Base-by-base conservation (phyloP, 2,797 vertebrate species). In the Halcyon badia region DNA sequence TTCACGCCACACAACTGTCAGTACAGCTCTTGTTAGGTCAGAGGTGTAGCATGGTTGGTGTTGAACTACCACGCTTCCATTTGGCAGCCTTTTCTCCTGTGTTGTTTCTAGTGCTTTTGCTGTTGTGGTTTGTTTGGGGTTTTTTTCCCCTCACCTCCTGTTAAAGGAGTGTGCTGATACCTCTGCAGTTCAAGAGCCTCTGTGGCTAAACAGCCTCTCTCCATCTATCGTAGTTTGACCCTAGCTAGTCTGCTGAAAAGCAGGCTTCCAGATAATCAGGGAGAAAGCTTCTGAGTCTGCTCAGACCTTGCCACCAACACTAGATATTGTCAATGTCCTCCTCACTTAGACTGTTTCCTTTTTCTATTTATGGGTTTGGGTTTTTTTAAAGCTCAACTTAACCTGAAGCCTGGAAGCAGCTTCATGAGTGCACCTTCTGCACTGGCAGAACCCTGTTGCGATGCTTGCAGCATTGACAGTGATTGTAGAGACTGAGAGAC, bases 331-430 rank as follows among this genome's bases (percentile, higher is more conserved):
- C 41, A 57, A 35, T 56, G 14, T 70, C 15, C 4, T 82, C 4
- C 21, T 84, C 16, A 6, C n/a, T 44, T 57, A 14, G 57, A 8
- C 18, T 66, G 6, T 15, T 39, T 75, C 60, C 2, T n/a, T 77
- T 77, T 61, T 62, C 14, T 83, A 0, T 33, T 46, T 39, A 4
- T 3, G 7, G 11, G 5, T 41, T 61, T 3, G 11, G 0, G 2
- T 0, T 2, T 19, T 72, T 87, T 62, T 13, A 8, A 66, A 73
- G n/a, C 14, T 41, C 28, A 64, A 0, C 25, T 35, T 83, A 13
- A n/a, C 2, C n/a, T 83, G 66, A 54, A 88, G 30, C 39, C 24
- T 62, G 64, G 12, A 80, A 56, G 26, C 8, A 5, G 8, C 41
- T 91, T 64, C 37, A 4, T 6, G 13, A 31, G 13, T 13, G 25